Conservation (phyloP, 2,797 vertebrate genomes). For the Syncerus caffer region DNA sequence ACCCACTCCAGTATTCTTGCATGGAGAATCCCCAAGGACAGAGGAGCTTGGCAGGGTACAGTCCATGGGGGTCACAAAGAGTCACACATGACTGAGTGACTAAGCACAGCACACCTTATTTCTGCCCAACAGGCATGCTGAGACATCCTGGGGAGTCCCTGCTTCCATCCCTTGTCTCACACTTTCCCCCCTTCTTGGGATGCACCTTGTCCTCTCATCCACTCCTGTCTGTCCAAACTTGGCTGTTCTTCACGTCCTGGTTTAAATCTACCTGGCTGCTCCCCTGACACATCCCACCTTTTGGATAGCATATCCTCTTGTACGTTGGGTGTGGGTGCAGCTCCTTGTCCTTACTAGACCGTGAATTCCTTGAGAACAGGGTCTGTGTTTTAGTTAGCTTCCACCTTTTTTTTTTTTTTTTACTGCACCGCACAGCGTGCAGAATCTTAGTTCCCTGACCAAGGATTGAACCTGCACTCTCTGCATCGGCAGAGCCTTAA, state of each 20-base stretch:
- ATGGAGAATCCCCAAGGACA: neutral
- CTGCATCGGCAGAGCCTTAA: neutral
- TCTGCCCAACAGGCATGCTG: neutral
- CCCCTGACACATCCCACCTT: accelerated
- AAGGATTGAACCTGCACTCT: neutral
- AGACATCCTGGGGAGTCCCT: neutral
- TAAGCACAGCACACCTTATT: neutral
- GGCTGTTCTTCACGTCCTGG: neutral
- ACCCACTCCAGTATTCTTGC: neutral
- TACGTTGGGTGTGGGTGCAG: neutral
- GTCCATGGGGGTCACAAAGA: neutral
- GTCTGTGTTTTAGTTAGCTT: neutral
- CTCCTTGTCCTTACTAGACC: neutral
- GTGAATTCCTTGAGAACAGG: neutral
- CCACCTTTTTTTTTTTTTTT: neutral
- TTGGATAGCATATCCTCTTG: neutral
- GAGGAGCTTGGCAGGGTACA: neutral
- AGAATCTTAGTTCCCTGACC: neutral
- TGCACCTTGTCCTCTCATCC: neutral
- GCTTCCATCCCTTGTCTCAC: neutral
- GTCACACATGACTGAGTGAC: neutral
- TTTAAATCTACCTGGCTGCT: neutral
- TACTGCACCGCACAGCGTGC: accelerated
- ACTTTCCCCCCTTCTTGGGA: neutral
- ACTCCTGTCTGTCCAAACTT: neutral